Conservation (phyloP, 2,888 invertebrate genomes). For the Drosophila monieri region DNA sequence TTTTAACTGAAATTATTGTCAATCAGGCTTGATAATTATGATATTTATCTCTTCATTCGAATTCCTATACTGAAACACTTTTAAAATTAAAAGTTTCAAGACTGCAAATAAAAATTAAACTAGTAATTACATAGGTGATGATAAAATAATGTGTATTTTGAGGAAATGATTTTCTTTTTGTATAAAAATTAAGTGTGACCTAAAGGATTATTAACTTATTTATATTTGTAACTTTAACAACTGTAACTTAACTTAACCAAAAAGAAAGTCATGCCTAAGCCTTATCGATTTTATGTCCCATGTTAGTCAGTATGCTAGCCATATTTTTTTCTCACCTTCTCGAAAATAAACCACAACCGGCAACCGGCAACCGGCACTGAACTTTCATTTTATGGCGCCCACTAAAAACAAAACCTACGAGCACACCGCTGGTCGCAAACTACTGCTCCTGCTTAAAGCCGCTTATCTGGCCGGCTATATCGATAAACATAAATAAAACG, state of each 20-base stretch:
- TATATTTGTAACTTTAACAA: too few species aligned
- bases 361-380: constrained; percentile 12
- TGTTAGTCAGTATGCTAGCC: constrained; percentile 29
- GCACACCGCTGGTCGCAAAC: constrained; percentile 41
- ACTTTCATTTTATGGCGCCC: constrained; percentile 62
- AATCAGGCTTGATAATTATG: background rate
- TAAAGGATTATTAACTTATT: too few species aligned
- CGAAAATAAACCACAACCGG: constrained; percentile 15
- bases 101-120: background rate
- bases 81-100: background rate
- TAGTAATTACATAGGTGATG: too few species aligned
- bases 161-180: background rate
- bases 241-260: background rate
- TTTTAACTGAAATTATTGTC: constrained; percentile 11
- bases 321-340: constrained; percentile 25
- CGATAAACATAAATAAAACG: constrained; percentile 78
- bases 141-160: background rate
- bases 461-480: constrained; percentile 72
- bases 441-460: constrained; percentile 46
- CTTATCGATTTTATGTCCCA: constrained; percentile 11
- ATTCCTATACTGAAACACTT: background rate
- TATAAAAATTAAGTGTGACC: too few species aligned
- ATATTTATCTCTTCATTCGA: constrained; percentile 8
- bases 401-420: constrained; percentile 74
- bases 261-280: background rate